Evolutionary conservation across 2,113 vertebrate genomes (phyloP), one percentile per base, ranked within the genome.

Genomic region (Ptyas mucosa): DNA sequence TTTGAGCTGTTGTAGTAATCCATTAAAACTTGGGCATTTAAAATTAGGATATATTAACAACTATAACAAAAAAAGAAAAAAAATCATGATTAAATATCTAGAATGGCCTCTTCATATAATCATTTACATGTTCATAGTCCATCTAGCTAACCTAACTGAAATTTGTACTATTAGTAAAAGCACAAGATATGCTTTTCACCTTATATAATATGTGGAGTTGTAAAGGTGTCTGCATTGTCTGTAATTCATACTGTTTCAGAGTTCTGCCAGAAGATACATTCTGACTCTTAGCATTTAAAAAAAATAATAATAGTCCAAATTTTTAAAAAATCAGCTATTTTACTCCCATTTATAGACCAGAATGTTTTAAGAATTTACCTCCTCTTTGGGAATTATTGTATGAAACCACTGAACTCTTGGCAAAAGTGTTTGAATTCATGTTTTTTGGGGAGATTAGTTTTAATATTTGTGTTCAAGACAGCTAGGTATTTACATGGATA

Each of bases 1-100:
- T 91, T 96, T 94, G 52, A 98, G 98, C 95, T 98, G 97, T 0
- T 94, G 95, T 87, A 96, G 18, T 81, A 98, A 97, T 94, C 97
- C 86, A 58, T 97, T 81, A 95, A 96, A 98, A 34, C 49, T 96
- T 8, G 97, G 96, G 89, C 98, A 98, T 69, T 96, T 95, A 39
- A 0, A n/a, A 57, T 95, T 92, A 89, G 98, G 97, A 95, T 98
- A 93, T 88, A 93, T 90, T 23, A 98, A 92, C 86, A 95, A 92
- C 98, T 98, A 95, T 58, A 94, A 97, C 34, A 90, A 93, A 61
- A 94, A 94, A 18, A 95, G 24, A 61, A 61, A 29, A 54, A 24
- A 89, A 64, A 43, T n/a, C 12, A 91, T 26, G 61, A 89, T 87
- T 86, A 93, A 49, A 54, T 20, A 49, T 93, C 53, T 11, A 52